These are phyloP conservation scores for Larimichthys polyactis DNA, from an alignment of 2,113 vertebrate genomes.

Conservation along the genomic window DNA sequence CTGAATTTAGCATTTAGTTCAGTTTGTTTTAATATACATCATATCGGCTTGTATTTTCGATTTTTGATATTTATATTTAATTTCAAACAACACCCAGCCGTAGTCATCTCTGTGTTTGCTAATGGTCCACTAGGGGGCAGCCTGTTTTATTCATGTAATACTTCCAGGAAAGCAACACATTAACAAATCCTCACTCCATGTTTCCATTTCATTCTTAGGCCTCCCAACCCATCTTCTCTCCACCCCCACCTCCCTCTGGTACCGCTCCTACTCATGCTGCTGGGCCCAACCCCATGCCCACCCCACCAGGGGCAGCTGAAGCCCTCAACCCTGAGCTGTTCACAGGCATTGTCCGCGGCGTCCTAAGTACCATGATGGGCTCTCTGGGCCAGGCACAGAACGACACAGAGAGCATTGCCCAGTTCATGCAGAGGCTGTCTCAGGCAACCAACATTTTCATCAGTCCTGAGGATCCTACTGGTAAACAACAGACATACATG, in stretches of 20 bases:
- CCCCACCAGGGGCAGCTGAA: conserved; percentile 67
- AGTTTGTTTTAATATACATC: neutral
- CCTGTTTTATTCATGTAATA: neutral
- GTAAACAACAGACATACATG: conserved; percentile 45
- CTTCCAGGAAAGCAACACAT: neutral
- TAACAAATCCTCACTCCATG: neutral
- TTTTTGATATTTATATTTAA: neutral
- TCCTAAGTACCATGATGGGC: conserved; percentile 92
- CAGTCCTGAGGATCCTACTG: conserved; percentile 86
- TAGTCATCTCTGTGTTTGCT: neutral
- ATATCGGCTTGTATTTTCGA: neutral
- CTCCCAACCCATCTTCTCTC: conserved; percentile 77
- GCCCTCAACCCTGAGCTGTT: conserved; percentile 90
- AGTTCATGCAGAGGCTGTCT: conserved; percentile 93
- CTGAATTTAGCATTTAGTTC: neutral
- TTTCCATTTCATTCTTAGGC: conserved; percentile 61
- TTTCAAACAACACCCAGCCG: neutral
- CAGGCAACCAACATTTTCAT: conserved; percentile 93
- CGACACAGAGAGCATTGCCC: conserved; percentile 92
- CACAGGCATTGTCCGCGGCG: conserved; percentile 91
- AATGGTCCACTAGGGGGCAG: neutral
- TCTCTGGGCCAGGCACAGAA: conserved; percentile 90
- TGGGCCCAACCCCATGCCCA: conserved; percentile 38
- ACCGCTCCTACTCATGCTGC: conserved; percentile 35
- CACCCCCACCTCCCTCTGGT: conserved; percentile 58